A percentile compares a stretch with the other conserved stretches of the same genome.
These are phyloP conservation scores for Agrilus planipennis DNA, from an alignment of 1,140 invertebrate genomes.

Conservation along the genomic window DNA sequence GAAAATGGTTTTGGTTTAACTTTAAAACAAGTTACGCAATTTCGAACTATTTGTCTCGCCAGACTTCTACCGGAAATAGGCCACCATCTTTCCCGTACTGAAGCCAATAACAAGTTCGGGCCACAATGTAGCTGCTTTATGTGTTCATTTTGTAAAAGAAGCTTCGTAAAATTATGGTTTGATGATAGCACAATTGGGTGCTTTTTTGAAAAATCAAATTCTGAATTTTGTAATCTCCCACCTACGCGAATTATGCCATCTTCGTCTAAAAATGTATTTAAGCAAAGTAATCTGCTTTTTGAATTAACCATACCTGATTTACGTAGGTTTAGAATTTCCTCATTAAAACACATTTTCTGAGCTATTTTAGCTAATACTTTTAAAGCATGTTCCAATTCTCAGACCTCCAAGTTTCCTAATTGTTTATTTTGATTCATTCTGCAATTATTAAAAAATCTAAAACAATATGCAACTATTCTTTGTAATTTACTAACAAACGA, in stretches of 20 bases:
- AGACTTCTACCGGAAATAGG: constrained; percentile 5
- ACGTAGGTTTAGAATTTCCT: constrained; percentile 8
- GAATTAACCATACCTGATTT: neutral
- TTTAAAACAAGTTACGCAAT: constrained; percentile 22
- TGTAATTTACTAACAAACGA: no score
- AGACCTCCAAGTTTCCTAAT: neutral
- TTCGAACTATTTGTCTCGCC: constrained; percentile 13
- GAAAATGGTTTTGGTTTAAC: constrained; percentile 11
- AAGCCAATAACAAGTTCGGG: constrained; percentile 11
- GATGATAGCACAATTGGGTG: constrained; percentile 19
- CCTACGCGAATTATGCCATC: constrained; percentile 17
- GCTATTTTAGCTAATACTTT: neutral
- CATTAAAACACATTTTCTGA: constrained; percentile 1
- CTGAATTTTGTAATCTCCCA: constrained; percentile 15
- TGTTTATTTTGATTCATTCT: no score
- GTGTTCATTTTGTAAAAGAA: constrained; percentile 21
- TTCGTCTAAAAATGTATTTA: constrained; percentile 16
- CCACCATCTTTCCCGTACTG: constrained; percentile 11
- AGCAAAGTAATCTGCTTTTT: constrained; percentile 11
- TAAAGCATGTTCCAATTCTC: neutral
- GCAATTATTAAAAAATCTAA: no score
- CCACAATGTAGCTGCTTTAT: constrained; percentile 17
- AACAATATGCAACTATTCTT: no score
- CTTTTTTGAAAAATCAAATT: constrained; percentile 12
- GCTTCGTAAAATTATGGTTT: constrained; percentile 12